Percentiles rank a stretch among this genome's conserved stretches.
These are phyloP conservation scores for Uloborus plumipes DNA, from an alignment of 2,888 invertebrate genomes.

Conservation along the genomic window DNA sequence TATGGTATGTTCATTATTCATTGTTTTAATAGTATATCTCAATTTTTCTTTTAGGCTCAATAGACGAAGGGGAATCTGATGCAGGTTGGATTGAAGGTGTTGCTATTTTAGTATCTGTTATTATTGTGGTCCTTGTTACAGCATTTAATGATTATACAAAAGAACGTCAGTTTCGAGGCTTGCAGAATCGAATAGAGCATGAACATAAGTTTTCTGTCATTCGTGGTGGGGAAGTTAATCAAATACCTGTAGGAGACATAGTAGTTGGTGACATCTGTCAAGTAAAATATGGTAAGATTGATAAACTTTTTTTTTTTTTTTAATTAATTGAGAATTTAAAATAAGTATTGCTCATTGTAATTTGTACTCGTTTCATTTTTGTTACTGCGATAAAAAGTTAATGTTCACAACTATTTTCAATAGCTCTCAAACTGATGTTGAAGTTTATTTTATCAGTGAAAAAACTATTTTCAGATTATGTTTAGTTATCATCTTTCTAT, in stretches of 20 bases:
- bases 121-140: constrained; percentile 98
- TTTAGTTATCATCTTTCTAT: no score
- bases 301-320: not conserved
- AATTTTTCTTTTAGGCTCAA: constrained; percentile 70
- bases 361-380: not conserved
- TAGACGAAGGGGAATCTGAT: constrained; percentile 85
- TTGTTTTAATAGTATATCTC: not conserved
- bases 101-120: constrained; percentile 98
- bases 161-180: constrained; percentile 98
- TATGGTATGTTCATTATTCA: no score
- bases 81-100: constrained; percentile 99
- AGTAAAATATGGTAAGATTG: constrained; percentile 75
- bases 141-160: constrained; percentile 99
- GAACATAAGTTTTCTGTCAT: constrained; percentile 99
- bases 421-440: no score
- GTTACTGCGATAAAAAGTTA: no score
- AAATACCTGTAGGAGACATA: constrained; percentile 95
- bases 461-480: no score
- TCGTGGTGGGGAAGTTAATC: constrained; percentile 89
- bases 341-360: no score
- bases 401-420: no score
- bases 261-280: constrained; percentile 99
- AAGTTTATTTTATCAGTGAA: no score
- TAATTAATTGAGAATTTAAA: no score
- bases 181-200: constrained; percentile 97